Base-by-base conservation (phyloP, 2,888 invertebrate species). In the Crocallis elinguaria region DNA sequence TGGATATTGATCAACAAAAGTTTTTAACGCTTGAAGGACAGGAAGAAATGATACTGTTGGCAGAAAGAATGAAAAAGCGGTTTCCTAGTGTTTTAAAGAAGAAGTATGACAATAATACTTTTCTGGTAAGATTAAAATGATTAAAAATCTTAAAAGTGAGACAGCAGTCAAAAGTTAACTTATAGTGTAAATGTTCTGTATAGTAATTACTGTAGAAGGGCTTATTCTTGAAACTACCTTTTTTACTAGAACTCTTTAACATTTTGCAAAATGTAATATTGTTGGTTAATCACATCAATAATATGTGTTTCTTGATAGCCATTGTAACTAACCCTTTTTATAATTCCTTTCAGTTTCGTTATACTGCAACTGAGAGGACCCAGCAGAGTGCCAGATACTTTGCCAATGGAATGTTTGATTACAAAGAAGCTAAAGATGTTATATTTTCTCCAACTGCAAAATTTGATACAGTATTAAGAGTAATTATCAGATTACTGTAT, bases 331-430 rank as follows among this genome's bases (percentile, higher is more conserved):
- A n/a, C n/a, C n/a, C n/a, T n/a, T n/a, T n/a, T n/a, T n/a, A n/a
- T n/a, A n/a, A n/a, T n/a, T n/a, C n/a, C n/a, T n/a, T 92, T 59
- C 88, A 96, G 94, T 95, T 97, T 72, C 94, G 94, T 68, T 95
- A 93, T 64, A 97, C 97, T 12, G 93, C 94, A 1, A 95, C 95
- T 0, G 95, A 96, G 74, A 92, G 97, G 63, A 93, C 97, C 0
- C 92, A 94, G 46, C 93, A 93, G 68, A 97, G 97, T 81, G 96
- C 96, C 0, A 92, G 92, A 67, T 92, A 93, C 75, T 97, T 97
- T 86, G 93, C 94, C 0, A 89, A 93, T 42, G 97, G 97, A 0
- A 81, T 97, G 33, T 97, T 97, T 84, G 95, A 95, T 9, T 92
- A 93, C 57, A 87, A 93, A 66, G 91, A 92, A 14, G 92, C 93